Percentiles rank a stretch among this genome's conserved stretches.
Evolutionary conservation across 2,113 vertebrate species (phyloP).

Genomic region (Suricata suricatta): DNA sequence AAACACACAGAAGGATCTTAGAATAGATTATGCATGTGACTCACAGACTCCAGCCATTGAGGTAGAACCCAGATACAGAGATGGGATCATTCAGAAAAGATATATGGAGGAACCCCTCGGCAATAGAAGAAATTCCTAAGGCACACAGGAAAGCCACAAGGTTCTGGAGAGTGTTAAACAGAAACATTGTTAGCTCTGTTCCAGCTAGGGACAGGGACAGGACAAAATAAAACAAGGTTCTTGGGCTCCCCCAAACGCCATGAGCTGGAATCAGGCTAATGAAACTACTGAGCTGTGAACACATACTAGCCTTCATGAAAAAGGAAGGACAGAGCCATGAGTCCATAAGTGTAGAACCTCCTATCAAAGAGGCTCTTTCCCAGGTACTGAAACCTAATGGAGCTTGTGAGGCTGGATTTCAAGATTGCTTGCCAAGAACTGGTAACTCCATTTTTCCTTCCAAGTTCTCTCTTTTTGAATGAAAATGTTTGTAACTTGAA

Average conservation of each 20-base stretch:
- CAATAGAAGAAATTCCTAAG: not conserved
- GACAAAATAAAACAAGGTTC: not conserved
- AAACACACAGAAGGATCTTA: not conserved
- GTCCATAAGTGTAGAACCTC: not conserved
- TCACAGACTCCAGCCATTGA: not conserved
- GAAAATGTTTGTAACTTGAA: not conserved
- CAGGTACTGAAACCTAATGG: not conserved
- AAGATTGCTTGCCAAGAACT: not conserved
- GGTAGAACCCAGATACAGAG: not conserved
- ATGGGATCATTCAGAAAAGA: not conserved
- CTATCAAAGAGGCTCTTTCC: not conserved
- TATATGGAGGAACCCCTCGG: not conserved
- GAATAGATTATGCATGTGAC: not conserved
- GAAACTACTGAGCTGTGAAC: not conserved
- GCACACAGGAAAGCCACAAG: not conserved
- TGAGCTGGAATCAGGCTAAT: not conserved
- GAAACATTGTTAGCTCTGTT: not conserved
- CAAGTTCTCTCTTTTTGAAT: not conserved
- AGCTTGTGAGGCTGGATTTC: not conserved
- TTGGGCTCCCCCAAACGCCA: not conserved
- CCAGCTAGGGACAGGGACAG: not conserved
- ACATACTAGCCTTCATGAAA: not conserved
- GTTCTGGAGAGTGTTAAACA: not conserved
- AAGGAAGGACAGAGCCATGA: not conserved
- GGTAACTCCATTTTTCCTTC: not conserved